Evolutionary conservation across 2,888 invertebrate species (phyloP), one percentile per base, ranked within the genome.

Genomic region (Drosophila melanosoma): DNA sequence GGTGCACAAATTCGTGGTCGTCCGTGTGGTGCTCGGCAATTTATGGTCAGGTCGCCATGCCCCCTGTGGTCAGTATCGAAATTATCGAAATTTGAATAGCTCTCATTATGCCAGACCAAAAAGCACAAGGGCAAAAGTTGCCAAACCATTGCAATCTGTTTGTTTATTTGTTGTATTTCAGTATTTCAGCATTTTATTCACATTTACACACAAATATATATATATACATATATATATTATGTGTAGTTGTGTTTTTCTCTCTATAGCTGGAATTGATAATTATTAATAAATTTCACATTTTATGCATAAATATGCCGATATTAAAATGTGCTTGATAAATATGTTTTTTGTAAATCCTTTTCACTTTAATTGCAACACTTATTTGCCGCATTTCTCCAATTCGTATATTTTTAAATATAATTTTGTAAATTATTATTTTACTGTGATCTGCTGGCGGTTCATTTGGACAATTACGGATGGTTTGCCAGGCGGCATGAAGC

Each of bases 401-500:
- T 15, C 12, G 15, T 45, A 15, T 6, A 10, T 10, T 54, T 52
- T 38, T 40, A 3, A 15, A 64, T 54, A 64, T 60, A n/a, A 59
- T 38, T 38, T 56, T 54, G 17, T 23, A 36, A 63, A 57, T 68
- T 36, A 57, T 68, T 36, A 59, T 72, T 61, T 61, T 42, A 45
- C 15, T 23, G 20, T 7, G 20, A 23, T 23, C 65, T 68, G 53
- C 61, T 45, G 45, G 42, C 36, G 45, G 52, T 40, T 67, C 66
- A 54, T 54, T 77, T 61, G 69, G 52, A 58, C 52, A 74, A 79
- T 76, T 74, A 62, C 32, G n/a, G 42, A 32, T 20, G 36, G 7
- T 20, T 36, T 56, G 52, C 63, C 20, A 60, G 85, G 73, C 85
- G 83, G 87, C 84, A 61, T 32, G 26, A 57, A 67, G 42, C 29